Evolutionary conservation across 2,797 vertebrate species (phyloP), one percentile per base, ranked within the genome.

Genomic region (Peromyscus attwateri): DNA sequence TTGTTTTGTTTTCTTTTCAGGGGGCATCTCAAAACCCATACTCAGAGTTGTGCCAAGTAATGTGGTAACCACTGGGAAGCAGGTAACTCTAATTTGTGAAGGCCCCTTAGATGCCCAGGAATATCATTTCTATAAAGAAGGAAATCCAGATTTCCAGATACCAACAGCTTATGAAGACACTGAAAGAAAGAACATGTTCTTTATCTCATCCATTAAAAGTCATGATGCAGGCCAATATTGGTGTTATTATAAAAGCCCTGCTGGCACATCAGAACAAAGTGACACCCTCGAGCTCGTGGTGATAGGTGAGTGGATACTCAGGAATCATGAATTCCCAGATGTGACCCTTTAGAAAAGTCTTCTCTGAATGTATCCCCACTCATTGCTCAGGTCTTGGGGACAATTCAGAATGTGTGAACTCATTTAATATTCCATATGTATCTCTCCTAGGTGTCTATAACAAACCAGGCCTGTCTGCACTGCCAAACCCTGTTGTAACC

Each of bases 211-310:
- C 1, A 19, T 46, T 87, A 19, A 2, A 34, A 49, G 46, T 34
- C 9, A 34, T 4, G 0, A 68, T 1, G 21, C 88, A 82, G 76
- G 83, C 29, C 31, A 0, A 16, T 76, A 62, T 23, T 2, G 0
- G 19, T 70, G 46, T 76, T 34, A 3, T 60, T 88, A 43, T 6
- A 0, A 1, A 2, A 43, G 0, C 1, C 1, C 5, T 17, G 4
- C 19, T 21, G 13, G 10, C 7, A 43, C 2, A 17, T 66, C 43
- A n/a, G 9, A 31, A 76, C 0, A 0, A 2, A 4, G 34, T 68
- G 19, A 57, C 60, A 2, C 13, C 0, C 12, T 85, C 31, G 31
- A 49, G 2, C 43, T 85, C 1, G 43, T 68, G 11, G 64, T 49
- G 29, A n/a, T 19, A 85, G 83, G 43, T 84, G 29, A 84, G 4